Conservation (phyloP, 2,113 vertebrate species). For the Solea solea region DNA sequence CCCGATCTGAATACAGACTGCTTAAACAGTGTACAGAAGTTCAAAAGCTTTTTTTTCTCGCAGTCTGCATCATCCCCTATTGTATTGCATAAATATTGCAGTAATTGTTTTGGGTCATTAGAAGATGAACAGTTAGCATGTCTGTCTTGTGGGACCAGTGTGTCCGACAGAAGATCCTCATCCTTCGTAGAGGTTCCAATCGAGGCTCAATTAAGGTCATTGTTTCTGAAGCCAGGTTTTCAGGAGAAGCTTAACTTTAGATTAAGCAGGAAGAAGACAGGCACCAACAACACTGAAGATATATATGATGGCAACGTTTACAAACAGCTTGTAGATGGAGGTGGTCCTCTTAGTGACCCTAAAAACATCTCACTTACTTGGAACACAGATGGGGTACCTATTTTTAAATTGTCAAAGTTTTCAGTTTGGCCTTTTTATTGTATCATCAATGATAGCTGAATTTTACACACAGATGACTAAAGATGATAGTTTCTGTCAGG, state of each 20-base stretch:
- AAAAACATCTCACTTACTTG: slow-evolving; percentile 18
- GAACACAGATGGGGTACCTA: slow-evolving; percentile 42
- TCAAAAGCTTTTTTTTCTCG: too few relatives aligned
- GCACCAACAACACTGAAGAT: slow-evolving; percentile 13
- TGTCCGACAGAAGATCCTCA: slow-evolving; percentile 12
- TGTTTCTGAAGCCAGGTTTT: slow-evolving; percentile 44
- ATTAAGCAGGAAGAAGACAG: slow-evolving; percentile 13
- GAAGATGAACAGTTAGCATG: too few relatives aligned
- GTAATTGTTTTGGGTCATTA: too few relatives aligned
- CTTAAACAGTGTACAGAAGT: too few relatives aligned
- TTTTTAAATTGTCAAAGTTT: slow-evolving; percentile 47
- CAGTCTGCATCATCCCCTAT: too few relatives aligned
- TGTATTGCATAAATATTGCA: too few relatives aligned
- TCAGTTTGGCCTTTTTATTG: slow-evolving; percentile 49
- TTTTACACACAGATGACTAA: too few relatives aligned
- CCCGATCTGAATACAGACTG: too few relatives aligned
- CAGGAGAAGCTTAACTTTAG: slow-evolving; percentile 40
- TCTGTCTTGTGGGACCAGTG: slow-evolving; percentile 19
- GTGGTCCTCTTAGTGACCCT: slow-evolving; percentile 23
- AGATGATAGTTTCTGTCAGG: too few relatives aligned
- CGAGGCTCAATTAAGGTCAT: slow-evolving; percentile 17
- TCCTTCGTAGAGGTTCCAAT: slow-evolving; percentile 46
- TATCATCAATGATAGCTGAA: slow-evolving; percentile 14
- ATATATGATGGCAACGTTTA: slow-evolving; percentile 33
- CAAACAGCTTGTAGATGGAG: neutral